Evolutionary conservation across 2,797 vertebrate genomes (phyloP).

Genomic region (Lateolabrax maculatus): DNA sequence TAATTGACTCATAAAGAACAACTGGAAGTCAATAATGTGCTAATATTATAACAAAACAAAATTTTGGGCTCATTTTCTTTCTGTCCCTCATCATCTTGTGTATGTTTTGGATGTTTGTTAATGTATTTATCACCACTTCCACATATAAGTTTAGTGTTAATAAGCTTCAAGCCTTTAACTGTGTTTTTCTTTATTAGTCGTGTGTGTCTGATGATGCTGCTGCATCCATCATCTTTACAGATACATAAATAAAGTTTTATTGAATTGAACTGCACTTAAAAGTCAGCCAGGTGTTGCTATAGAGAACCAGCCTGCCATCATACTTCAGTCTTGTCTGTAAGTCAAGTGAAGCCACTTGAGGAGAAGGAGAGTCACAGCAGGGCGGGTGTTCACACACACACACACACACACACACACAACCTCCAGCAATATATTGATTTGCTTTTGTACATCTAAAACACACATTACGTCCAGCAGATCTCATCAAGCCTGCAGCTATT

Average conservation of each 20-base stretch:
- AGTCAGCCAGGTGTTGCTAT: background rate
- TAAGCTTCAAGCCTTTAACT: background rate
- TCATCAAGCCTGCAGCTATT: background rate
- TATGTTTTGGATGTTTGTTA: background rate
- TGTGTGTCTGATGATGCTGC: background rate
- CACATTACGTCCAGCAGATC: background rate
- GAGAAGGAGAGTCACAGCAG: background rate
- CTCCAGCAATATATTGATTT: too few species aligned
- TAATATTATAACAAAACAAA: too few species aligned
- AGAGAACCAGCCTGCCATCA: background rate
- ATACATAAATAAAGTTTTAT: background rate
- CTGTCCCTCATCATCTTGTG: background rate
- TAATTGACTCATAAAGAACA: background rate
- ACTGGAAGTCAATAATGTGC: background rate
- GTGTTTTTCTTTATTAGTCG: background rate
- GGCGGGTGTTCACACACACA: background rate
- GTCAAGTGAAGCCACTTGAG: conserved; percentile 7
- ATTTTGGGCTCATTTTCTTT: too few species aligned
- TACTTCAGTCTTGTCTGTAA: background rate
- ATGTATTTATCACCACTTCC: background rate
- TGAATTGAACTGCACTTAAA: background rate
- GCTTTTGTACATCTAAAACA: too few species aligned
- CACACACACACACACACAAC: conserved; percentile 2
- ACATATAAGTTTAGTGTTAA: background rate
- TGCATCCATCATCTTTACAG: background rate